Evolutionary conservation across 2,113 vertebrate genomes (phyloP).

Genomic region (Apaloderma vittatum): DNA sequence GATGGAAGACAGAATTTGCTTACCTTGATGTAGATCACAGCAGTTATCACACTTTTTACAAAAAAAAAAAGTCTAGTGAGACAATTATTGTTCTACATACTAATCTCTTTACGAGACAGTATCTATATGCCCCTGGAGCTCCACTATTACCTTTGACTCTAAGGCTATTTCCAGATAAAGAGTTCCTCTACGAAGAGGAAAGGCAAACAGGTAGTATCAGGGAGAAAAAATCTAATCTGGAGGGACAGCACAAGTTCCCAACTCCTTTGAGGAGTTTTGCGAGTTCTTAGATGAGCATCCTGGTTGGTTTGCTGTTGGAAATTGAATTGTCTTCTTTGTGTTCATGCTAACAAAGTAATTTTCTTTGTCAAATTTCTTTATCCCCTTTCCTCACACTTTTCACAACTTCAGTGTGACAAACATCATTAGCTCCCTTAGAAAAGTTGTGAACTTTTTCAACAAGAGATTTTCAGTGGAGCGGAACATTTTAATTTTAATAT

Average conservation of each 20-base stretch:
- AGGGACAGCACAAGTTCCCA: not conserved
- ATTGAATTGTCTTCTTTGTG: not conserved
- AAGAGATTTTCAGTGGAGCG: not conserved
- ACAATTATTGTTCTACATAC: not conserved
- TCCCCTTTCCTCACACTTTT: not conserved
- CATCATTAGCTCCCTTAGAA: not conserved
- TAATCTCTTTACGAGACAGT: not conserved
- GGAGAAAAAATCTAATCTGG: not conserved
- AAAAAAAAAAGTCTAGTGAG: not conserved
- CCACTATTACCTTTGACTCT: not conserved
- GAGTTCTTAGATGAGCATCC: not conserved
- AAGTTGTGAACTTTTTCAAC: not conserved
- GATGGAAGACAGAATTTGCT: not conserved
- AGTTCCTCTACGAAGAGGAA: not conserved
- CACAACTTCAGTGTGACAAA: not conserved
- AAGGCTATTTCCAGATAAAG: not conserved
- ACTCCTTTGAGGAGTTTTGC: not conserved
- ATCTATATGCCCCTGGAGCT: not conserved
- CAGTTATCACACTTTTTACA: not conserved
- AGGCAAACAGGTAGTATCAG: not conserved
- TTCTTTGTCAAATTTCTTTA: not conserved
- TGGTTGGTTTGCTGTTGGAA: not conserved
- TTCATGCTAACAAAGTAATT: not conserved
- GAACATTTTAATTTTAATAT: constrained; percentile 37
- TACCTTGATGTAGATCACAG: not conserved